A percentile compares a stretch with the other conserved stretches of the same genome.
phyloP scores from a whole-genome alignment of 2,113 vertebrate species.

The Sinocyclocheilus anophthalmus region DNA sequence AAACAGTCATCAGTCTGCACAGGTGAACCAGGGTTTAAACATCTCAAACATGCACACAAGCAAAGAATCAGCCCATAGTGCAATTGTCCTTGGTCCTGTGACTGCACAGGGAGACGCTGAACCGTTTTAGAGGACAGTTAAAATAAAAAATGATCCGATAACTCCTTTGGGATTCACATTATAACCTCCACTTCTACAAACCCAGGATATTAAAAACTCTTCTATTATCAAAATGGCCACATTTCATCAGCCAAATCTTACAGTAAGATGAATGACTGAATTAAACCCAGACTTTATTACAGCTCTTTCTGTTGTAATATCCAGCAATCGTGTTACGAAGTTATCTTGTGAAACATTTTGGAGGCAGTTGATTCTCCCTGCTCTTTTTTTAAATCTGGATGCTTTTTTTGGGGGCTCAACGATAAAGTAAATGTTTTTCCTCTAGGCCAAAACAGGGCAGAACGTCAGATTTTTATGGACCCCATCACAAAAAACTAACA shows the following conservation, averaged over 20 bases:
- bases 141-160: slow-evolving; percentile 35
- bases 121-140: slow-evolving; percentile 19
- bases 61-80: slow-evolving; percentile 5
- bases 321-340: background rate
- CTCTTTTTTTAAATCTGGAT: background rate
- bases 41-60: slow-evolving; percentile 20
- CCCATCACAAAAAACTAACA: background rate
- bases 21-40: background rate
- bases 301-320: slow-evolving; percentile 19
- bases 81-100: background rate
- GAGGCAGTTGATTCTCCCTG: slow-evolving; percentile 19
- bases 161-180: slow-evolving; percentile 10
- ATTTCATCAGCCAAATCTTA: slow-evolving; percentile 11
- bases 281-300: slow-evolving; percentile 20
- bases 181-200: slow-evolving; percentile 27
- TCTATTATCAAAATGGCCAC: slow-evolving; percentile 38
- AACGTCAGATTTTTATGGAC: background rate
- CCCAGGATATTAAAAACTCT: slow-evolving; percentile 37
- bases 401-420: background rate
- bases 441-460: background rate
- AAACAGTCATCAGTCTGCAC: slow-evolving; percentile 16
- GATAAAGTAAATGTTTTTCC: background rate
- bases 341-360: slow-evolving; percentile 19
- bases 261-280: slow-evolving; percentile 25
- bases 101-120: background rate